Evolutionary conservation across 2,888 invertebrate genomes (phyloP), one percentile per base, ranked within the genome.

Genomic region (Hybos culiciformis): DNA sequence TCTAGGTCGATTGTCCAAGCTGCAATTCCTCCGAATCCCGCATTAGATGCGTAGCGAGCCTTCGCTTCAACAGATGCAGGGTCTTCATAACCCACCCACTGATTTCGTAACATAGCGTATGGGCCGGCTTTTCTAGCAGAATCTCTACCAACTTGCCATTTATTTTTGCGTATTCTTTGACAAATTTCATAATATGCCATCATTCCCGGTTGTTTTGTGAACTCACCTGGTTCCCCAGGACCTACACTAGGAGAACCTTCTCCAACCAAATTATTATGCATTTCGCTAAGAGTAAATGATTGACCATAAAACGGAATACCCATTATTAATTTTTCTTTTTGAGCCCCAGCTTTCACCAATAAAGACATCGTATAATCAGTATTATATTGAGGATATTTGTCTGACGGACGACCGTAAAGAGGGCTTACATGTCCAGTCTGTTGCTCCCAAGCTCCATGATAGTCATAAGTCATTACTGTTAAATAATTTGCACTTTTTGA

Each of bases 1-100:
- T 91, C 90, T 52, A 91, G 61, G 59, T 91, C 91, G 3, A 87
- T 73, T 0, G 90, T 88, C 88, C 88, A 91, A 1, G 86, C 83
- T 36, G 83, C 80, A 8, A 83, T 79, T 5, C 91, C 91, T 1
- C 83, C 88, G 46, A 83, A 76, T 1, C 81, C 80, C 56, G 77
- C 74, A 5, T 73, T 69, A 46, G 75, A 67, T 1, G 87, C 80
- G 70, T 83, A 91, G 51, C 78, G 56, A 48, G 81, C 83, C 67
- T 87, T 87, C 50, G 76, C 75, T 46, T 71, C 75, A 14, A 90
- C 73, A 12, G 87, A 87, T 45, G 76, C 75, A 0, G 75, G 69
- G 62, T 90, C 85, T 57, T 93, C 93, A 57, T 78, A 93, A 33
- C 90, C 84, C 29, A 90, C 87, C 88, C 92, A 92, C 57, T 92